These are phyloP conservation scores for Pristionchus maxplancki DNA, from an alignment of 2,888 invertebrate species.

Conservation along the genomic window DNA sequence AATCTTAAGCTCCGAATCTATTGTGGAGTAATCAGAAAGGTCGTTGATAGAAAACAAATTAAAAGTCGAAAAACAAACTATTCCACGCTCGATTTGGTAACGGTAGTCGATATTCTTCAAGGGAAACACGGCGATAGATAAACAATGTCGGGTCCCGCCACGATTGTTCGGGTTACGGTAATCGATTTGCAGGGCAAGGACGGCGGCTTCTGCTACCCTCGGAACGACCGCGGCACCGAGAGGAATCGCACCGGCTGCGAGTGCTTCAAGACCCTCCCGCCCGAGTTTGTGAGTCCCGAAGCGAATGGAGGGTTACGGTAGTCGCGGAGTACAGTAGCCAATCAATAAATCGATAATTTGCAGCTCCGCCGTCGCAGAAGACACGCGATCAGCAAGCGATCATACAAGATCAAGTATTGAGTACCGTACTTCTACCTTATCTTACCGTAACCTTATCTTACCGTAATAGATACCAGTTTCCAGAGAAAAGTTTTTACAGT, in stretches of 20 bases:
- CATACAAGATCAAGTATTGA: constrained; percentile 32
- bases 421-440: neutral
- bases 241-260: constrained; percentile 67
- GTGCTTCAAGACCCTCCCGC: constrained; percentile 64
- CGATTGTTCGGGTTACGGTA: no score
- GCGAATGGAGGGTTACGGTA: neutral
- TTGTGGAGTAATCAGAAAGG: no score
- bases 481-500: neutral
- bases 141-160: no score
- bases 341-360: neutral
- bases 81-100: no score
- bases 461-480: no score
- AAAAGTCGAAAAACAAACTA: no score
- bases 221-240: constrained; percentile 54
- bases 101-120: no score
- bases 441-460: neutral
- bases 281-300: neutral
- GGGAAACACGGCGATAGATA: no score
- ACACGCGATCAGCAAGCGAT: constrained; percentile 15
- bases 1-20: no score
- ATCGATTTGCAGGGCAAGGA: constrained; percentile 71
- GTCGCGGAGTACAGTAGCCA: neutral
- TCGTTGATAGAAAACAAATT: no score
- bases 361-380: constrained; percentile 24
- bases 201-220: constrained; percentile 73